phyloP scores from a whole-genome alignment of 2,888 invertebrate species.

The Laspeyria flexula region DNA sequence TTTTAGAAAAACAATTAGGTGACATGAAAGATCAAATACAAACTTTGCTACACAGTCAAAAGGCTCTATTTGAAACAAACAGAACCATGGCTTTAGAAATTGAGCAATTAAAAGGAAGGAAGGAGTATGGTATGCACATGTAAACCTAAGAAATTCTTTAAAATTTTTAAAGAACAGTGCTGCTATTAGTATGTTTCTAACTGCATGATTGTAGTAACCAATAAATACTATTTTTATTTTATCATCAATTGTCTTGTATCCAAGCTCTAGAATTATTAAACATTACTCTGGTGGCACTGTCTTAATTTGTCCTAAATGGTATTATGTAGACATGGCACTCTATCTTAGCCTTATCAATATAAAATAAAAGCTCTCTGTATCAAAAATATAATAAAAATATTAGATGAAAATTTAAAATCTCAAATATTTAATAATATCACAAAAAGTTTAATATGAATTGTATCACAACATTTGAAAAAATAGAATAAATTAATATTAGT shows the following conservation, averaged over 20 bases:
- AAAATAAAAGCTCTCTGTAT: constrained; percentile 6
- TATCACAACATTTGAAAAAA: constrained; percentile 9
- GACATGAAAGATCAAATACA: constrained; percentile 69
- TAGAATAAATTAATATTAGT: neutral
- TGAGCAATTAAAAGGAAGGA: constrained; percentile 73
- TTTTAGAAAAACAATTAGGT: constrained; percentile 73
- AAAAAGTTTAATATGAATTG: constrained; percentile 16
- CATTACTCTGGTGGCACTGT: constrained; percentile 5
- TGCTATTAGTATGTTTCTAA: neutral
- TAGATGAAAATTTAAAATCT: constrained; percentile 10
- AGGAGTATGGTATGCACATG: constrained; percentile 45
- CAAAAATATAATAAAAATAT: neutral
- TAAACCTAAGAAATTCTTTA: constrained; percentile 2
- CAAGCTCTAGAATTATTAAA: neutral
- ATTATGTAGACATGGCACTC: constrained; percentile 5
- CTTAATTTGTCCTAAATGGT: neutral
- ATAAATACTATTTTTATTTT: too few species aligned
- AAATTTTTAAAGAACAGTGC: too few species aligned
- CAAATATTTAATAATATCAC: constrained; percentile 4
- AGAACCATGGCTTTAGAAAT: constrained; percentile 79
- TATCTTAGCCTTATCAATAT: neutral
- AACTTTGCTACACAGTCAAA: constrained; percentile 68
- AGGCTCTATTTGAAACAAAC: constrained; percentile 78
- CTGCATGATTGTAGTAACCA: neutral
- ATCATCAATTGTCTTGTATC: too few species aligned